phyloP scores from a whole-genome alignment of 2,888 invertebrate species.

The Dryadula phaetusa region DNA sequence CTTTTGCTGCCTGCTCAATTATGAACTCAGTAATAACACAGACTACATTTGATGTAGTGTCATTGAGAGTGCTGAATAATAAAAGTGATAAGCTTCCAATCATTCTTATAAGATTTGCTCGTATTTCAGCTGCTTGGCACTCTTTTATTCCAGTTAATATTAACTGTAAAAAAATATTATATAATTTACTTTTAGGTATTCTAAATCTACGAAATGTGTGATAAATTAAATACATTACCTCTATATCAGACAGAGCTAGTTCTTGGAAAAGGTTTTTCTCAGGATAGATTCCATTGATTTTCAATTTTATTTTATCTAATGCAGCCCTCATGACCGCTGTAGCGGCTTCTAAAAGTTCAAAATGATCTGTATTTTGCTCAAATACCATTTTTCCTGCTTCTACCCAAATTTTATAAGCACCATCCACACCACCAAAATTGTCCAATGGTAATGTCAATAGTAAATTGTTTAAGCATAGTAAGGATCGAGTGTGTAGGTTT shows the following conservation, averaged over 20 bases:
- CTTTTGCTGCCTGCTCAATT: conserved; percentile 84
- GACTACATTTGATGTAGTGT: conserved; percentile 66
- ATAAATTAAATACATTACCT: conserved; percentile 60
- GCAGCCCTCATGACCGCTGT: conserved; percentile 91
- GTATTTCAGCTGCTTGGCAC: conserved; percentile 82
- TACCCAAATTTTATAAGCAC: conserved; percentile 87
- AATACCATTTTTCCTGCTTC: conserved; percentile 87
- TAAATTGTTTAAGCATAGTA: conserved; percentile 89
- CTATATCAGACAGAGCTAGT: conserved; percentile 83
- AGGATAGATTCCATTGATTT: conserved; percentile 60
- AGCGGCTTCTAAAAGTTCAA: conserved; percentile 86
- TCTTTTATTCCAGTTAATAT: conserved; percentile 81
- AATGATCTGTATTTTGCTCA: conserved; percentile 77
- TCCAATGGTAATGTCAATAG: conserved; percentile 85
- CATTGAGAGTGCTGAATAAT: conserved; percentile 70
- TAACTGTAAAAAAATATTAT: conserved; percentile 62
- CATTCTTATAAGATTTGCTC: conserved; percentile 85
- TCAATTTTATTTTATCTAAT: conserved; percentile 86
- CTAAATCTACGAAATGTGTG: too few species aligned
- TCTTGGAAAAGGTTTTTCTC: conserved; percentile 79
- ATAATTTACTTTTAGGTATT: not conserved
- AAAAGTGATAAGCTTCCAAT: conserved; percentile 82
- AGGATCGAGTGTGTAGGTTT: conserved; percentile 85
- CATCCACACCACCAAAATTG: conserved; percentile 86
- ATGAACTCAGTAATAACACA: conserved; percentile 84